Conservation (phyloP, 2,888 invertebrate species). For the Drosophila robusta region DNA sequence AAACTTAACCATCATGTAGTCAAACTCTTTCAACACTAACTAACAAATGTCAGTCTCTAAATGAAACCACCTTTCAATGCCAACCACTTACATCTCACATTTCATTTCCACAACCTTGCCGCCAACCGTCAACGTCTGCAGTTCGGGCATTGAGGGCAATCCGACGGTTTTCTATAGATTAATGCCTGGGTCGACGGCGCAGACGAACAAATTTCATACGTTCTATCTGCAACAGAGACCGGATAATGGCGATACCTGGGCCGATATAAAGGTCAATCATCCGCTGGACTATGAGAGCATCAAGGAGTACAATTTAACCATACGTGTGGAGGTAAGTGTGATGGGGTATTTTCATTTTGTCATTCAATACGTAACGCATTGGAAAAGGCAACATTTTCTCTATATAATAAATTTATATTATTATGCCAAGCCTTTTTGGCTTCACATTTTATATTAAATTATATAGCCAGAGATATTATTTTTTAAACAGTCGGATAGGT, state of each 20-base stretch:
- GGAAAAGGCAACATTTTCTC: no score
- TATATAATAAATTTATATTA: no score
- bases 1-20: conserved; percentile 57
- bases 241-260: conserved; percentile 97
- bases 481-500: no score
- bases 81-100: conserved; percentile 31
- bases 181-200: conserved; percentile 97
- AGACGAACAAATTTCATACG: conserved; percentile 97
- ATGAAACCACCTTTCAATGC: not conserved
- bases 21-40: conserved; percentile 44
- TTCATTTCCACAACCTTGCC: not conserved
- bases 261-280: conserved; percentile 98
- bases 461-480: no score
- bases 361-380: no score
- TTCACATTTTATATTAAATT: no score
- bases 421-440: no score
- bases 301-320: conserved; percentile 97
- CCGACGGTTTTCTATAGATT: conserved; percentile 97
- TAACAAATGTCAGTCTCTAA: not conserved
- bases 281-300: conserved; percentile 97
- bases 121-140: conserved; percentile 82
- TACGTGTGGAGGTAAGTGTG: conserved; percentile 94
- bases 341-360: no score
- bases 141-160: conserved; percentile 98
- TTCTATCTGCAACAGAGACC: conserved; percentile 97